Percentiles rank a stretch among this genome's conserved stretches.
These are phyloP conservation scores for Coronaproctus castanopsis DNA, from an alignment of 2,888 invertebrate species.

Conservation along the genomic window DNA sequence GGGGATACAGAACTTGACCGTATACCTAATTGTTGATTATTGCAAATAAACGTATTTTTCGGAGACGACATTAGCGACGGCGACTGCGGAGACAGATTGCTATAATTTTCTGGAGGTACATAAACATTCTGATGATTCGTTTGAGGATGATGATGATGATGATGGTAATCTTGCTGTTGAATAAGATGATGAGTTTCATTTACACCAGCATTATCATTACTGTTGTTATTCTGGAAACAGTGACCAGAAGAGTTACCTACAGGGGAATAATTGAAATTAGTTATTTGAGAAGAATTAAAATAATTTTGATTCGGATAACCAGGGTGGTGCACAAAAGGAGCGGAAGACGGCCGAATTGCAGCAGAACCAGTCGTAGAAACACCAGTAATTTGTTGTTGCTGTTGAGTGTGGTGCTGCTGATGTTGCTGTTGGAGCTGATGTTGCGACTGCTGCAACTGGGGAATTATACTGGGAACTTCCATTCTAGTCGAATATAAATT, in stretches of 20 bases:
- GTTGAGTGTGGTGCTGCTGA: conserved; percentile 8
- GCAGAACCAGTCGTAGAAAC: conserved; percentile 13
- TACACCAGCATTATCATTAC: too few relatives aligned
- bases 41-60: neutral
- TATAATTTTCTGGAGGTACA: neutral
- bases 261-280: too few relatives aligned
- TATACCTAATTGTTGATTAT: too few relatives aligned
- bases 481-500: conserved; percentile 9
- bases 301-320: conserved; percentile 9
- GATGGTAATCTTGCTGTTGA: conserved; percentile 4
- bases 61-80: neutral
- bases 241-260: too few relatives aligned
- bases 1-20: too few relatives aligned
- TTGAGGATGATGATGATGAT: neutral
- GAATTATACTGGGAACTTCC: conserved; percentile 9
- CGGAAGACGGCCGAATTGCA: conserved; percentile 11
- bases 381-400: conserved; percentile 4
- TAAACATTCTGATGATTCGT: too few relatives aligned
- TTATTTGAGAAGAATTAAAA: conserved; percentile 2
- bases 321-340: conserved; percentile 3
- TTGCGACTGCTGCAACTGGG: neutral
- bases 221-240: too few relatives aligned
- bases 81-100: neutral
- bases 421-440: conserved; percentile 8
- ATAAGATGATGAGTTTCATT: too few relatives aligned